A percentile compares a stretch with the other conserved stretches of the same genome.
Conservation (phyloP, 2,113 vertebrate species). For the Candoia aspera region DNA sequence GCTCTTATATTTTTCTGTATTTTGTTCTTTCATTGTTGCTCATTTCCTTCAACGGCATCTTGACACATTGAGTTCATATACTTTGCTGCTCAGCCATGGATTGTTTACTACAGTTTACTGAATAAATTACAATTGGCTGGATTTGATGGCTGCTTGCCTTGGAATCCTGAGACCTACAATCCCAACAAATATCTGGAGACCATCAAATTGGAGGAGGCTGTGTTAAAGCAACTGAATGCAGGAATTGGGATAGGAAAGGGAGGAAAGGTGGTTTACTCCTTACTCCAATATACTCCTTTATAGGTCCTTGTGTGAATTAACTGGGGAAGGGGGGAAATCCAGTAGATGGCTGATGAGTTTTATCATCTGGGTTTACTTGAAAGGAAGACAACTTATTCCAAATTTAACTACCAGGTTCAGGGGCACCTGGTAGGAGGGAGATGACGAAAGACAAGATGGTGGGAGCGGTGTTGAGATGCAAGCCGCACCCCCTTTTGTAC, state of each 20-base stretch:
- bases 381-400: neutral
- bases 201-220: neutral
- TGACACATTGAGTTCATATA: neutral
- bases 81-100: neutral
- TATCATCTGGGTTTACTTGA: neutral
- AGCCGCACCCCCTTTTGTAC: neutral
- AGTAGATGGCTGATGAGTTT: neutral
- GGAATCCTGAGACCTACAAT: neutral
- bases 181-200: neutral
- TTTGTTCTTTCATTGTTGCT: neutral
- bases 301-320: neutral
- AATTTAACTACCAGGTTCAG: neutral
- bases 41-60: neutral
- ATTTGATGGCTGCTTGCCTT: neutral
- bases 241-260: neutral
- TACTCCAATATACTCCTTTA: neutral
- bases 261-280: neutral
- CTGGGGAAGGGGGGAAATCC: neutral
- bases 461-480: neutral
- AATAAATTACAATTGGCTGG: neutral
- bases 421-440: neutral
- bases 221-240: neutral
- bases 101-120: neutral
- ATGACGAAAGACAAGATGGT: neutral
- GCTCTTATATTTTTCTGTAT: neutral